phyloP scores from a whole-genome alignment of 1,140 invertebrate genomes.

The Gonioctena quinquepunctata region DNA sequence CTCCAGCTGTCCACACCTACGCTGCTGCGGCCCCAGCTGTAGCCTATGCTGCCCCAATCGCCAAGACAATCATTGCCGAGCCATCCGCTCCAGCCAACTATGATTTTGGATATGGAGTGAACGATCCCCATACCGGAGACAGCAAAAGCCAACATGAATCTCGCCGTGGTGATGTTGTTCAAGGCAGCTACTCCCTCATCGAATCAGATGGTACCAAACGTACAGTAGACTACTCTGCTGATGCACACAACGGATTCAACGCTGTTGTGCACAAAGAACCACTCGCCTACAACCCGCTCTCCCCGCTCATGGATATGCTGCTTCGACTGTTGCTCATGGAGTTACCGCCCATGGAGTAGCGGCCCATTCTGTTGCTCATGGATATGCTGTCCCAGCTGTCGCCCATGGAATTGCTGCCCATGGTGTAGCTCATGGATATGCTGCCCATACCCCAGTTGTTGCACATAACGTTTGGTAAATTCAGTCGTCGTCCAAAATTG shows the following conservation, averaged over 20 bases:
- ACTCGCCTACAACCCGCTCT: constrained; percentile 22
- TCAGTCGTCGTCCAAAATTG: not conserved
- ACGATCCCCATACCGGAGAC: constrained; percentile 59
- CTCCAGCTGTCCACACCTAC: not conserved
- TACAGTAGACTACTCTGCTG: constrained; percentile 69
- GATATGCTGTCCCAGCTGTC: not conserved
- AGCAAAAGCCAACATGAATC: constrained; percentile 38
- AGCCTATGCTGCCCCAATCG: constrained; percentile 41
- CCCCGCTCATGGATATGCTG: not conserved
- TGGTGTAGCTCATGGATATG: not conserved
- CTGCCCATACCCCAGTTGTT: not conserved
- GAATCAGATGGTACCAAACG: constrained; percentile 66
- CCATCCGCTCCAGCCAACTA: constrained; percentile 35
- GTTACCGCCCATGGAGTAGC: constrained; percentile 32
- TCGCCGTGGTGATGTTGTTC: constrained; percentile 35
- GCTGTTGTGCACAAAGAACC: constrained; percentile 50
- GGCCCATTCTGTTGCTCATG: not conserved
- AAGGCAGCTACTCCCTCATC: constrained; percentile 64
- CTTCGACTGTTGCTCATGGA: constrained; percentile 11
- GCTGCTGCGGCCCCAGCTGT: constrained; percentile 14
- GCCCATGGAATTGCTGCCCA: constrained; percentile 9
- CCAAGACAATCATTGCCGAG: constrained; percentile 22
- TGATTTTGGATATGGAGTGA: constrained; percentile 33
- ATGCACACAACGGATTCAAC: constrained; percentile 59
- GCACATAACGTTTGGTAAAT: not conserved